Conservation (phyloP, 2,113 vertebrate genomes). For the Amphilophus citrinellus region DNA sequence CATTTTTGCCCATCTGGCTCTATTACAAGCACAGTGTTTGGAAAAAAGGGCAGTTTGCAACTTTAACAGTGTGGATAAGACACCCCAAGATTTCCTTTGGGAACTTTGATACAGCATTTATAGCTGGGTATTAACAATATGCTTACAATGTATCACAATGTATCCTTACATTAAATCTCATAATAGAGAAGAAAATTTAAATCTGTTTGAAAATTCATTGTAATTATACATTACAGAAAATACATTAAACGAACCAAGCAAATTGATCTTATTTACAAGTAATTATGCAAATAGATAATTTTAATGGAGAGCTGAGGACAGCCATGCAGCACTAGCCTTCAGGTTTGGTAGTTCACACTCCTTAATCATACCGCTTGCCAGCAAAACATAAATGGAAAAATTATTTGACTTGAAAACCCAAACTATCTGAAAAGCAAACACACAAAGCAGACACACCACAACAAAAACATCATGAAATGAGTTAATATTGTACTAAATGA, state of each 20-base stretch:
- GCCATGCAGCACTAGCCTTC: too few species aligned
- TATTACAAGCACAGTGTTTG: background rate
- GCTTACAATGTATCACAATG: too few species aligned
- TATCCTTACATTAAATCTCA: background rate
- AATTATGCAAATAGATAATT: background rate
- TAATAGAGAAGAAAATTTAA: background rate
- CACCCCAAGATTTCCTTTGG: background rate
- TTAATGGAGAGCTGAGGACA: too few species aligned
- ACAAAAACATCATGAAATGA: background rate
- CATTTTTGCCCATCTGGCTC: background rate
- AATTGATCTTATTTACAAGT: background rate
- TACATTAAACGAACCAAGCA: background rate
- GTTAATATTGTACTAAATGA: background rate
- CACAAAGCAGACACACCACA: background rate
- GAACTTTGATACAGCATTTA: background rate
- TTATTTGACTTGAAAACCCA: background rate
- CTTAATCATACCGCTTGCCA: too few species aligned
- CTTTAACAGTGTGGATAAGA: constrained; percentile 10
- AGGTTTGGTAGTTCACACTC: too few species aligned
- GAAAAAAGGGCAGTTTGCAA: background rate
- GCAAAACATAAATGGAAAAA: background rate
- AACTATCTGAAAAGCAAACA: background rate
- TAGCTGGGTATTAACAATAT: background rate
- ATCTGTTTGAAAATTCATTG: background rate
- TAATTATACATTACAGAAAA: background rate